Conservation (phyloP, 2,113 vertebrate genomes). For the Labeo rohita region DNA sequence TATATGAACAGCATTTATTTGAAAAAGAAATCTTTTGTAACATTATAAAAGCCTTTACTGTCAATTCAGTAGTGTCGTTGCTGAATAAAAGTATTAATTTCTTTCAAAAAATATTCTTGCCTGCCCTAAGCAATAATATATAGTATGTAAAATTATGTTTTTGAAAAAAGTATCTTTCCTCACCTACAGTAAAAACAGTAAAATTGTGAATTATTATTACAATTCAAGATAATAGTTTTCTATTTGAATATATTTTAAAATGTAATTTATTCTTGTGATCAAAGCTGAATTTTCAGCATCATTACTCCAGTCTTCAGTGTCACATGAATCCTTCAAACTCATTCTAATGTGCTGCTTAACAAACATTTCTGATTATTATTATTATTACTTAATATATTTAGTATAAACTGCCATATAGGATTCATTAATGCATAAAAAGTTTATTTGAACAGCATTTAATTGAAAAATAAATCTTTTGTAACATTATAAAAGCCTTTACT, state of each 20-base stretch:
- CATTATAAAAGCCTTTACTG: too few species aligned
- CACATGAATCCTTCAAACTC: neutral
- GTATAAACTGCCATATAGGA: neutral
- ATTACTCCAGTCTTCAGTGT: neutral
- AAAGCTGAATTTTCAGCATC: neutral
- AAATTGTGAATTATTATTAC: neutral
- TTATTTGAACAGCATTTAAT: neutral
- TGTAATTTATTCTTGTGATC: neutral
- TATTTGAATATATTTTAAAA: neutral
- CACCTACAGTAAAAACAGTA: neutral
- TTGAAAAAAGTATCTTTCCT: too few species aligned
- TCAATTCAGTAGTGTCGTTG: too few species aligned
- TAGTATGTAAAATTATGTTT: too few species aligned
- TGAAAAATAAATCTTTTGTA: neutral
- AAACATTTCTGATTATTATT: neutral
- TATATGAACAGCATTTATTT: too few species aligned
- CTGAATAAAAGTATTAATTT: too few species aligned
- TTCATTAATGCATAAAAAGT: neutral
- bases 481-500: neutral
- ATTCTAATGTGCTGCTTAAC: neutral
- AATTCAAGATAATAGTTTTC: neutral
- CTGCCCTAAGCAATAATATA: too few species aligned
- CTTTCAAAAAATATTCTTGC: too few species aligned
- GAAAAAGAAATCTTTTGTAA: too few species aligned
- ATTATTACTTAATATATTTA: too few species aligned